Percentiles rank a stretch among this genome's conserved stretches.
Conservation (phyloP, 2,888 invertebrate species). For the Aphodius granarius region DNA sequence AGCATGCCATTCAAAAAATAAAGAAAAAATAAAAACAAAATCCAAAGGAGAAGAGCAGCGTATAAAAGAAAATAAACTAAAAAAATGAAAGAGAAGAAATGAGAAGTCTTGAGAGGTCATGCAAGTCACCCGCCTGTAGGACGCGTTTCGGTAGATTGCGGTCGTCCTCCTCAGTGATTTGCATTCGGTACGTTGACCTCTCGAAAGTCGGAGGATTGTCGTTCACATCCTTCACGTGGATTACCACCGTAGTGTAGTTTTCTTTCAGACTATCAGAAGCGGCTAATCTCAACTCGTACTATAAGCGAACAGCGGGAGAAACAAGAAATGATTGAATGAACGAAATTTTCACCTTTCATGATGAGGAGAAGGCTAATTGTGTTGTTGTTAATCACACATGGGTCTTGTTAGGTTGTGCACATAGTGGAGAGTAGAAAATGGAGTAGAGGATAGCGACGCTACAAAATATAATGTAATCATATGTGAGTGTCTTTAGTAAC, state of each 20-base stretch:
- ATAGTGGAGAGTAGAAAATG: too few species aligned
- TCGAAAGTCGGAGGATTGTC: constrained; percentile 98
- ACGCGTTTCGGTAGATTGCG: constrained; percentile 92
- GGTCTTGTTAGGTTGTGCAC: too few species aligned
- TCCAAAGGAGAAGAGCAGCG: not conserved
- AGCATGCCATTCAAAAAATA: constrained; percentile 3
- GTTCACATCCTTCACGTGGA: constrained; percentile 96
- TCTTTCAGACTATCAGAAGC: constrained; percentile 96
- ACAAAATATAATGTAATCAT: too few species aligned
- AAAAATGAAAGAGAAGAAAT: constrained; percentile 24
- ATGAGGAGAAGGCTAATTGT: too few species aligned
- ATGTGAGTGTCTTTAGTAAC: too few species aligned
- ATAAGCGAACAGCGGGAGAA: constrained; percentile 34
- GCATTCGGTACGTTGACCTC: constrained; percentile 90
- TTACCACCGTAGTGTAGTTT: constrained; percentile 95
- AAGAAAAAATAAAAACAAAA: not conserved
- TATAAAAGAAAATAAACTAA: too few species aligned
- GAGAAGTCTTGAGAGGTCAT: not conserved
- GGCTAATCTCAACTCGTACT: constrained; percentile 93
- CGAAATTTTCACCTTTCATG: not conserved
- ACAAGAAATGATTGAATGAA: not conserved
- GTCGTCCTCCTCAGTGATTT: constrained; percentile 95
- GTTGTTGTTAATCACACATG: too few species aligned
- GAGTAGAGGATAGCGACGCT: too few species aligned
- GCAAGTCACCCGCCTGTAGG: constrained; percentile 69